phyloP scores from a whole-genome alignment of 2,113 vertebrate genomes.

The Mustela nigripes region DNA sequence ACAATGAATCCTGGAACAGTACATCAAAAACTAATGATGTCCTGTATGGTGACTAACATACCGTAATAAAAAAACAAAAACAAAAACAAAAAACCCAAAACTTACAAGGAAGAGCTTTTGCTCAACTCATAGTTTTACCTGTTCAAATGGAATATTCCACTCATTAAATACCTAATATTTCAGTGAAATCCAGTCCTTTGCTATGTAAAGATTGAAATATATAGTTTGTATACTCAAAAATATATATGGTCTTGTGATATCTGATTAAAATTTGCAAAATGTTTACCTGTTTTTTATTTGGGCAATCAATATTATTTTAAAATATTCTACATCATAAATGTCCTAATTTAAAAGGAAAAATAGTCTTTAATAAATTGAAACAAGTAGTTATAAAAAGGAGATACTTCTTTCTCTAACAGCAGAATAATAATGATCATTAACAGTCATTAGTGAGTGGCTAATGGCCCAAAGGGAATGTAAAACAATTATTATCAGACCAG shows the following conservation, averaged over 20 bases:
- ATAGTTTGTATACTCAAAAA: neutral
- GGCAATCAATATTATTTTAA: neutral
- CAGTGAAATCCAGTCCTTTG: neutral
- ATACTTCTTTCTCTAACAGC: neutral
- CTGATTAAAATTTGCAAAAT: neutral
- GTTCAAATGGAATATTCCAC: neutral
- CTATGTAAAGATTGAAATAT: neutral
- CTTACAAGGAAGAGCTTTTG: neutral
- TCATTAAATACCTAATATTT: neutral
- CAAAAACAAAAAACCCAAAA: too few relatives aligned
- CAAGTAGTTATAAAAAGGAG: conserved; percentile 7
- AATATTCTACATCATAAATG: neutral
- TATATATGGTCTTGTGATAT: neutral
- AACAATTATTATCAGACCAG: neutral
- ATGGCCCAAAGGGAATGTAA: neutral
- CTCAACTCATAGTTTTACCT: neutral
- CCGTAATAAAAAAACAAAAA: too few relatives aligned
- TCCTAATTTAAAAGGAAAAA: neutral
- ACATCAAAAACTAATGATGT: too few relatives aligned
- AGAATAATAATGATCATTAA: neutral
- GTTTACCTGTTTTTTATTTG: neutral
- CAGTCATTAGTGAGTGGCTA: neutral
- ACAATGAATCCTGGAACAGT: too few relatives aligned
- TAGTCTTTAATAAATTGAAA: neutral
- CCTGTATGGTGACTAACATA: too few relatives aligned